Conservation (phyloP, 1,140 invertebrate species). For the Drosophila virilis region DNA sequence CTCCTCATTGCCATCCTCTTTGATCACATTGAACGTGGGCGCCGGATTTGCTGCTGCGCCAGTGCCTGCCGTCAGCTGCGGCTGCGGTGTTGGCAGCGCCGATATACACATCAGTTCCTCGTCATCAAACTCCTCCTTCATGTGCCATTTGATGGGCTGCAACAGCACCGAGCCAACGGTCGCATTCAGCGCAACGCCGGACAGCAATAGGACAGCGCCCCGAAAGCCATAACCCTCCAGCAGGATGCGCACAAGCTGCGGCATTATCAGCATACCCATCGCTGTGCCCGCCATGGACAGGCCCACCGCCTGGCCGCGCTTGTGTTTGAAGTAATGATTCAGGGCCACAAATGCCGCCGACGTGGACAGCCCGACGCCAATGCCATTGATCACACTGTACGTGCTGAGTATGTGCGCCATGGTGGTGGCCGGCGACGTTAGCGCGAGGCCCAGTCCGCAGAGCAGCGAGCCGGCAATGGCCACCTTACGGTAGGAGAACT, state of each 20-base stretch:
- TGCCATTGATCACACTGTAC: constrained; percentile 91
- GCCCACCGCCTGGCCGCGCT: constrained; percentile 90
- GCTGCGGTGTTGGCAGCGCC: constrained; percentile 68
- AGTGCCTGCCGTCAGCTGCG: constrained; percentile 49
- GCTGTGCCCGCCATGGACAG: constrained; percentile 91
- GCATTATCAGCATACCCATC: constrained; percentile 90
- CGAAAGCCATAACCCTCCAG: constrained; percentile 87
- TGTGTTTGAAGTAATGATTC: constrained; percentile 90
- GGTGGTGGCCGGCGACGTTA: constrained; percentile 88
- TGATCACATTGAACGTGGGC: constrained; percentile 76
- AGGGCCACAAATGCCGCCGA: constrained; percentile 90
- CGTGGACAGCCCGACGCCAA: constrained; percentile 89
- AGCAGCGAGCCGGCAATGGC: constrained; percentile 88
- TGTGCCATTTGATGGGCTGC: constrained; percentile 88
- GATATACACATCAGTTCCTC: constrained; percentile 86
- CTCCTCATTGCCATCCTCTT: constrained; percentile 84
- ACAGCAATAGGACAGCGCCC: constrained; percentile 88
- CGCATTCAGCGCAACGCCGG: constrained; percentile 88
- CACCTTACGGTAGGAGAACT: constrained; percentile 90
- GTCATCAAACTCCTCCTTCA: constrained; percentile 86
- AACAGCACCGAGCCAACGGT: constrained; percentile 88
- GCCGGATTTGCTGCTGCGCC: constrained; percentile 27
- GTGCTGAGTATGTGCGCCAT: constrained; percentile 90
- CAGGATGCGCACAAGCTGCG: constrained; percentile 88
- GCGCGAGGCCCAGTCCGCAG: constrained; percentile 87